These are phyloP conservation scores for Sitobion miscanthi DNA, from an alignment of 1,140 invertebrate species.

Conservation along the genomic window DNA sequence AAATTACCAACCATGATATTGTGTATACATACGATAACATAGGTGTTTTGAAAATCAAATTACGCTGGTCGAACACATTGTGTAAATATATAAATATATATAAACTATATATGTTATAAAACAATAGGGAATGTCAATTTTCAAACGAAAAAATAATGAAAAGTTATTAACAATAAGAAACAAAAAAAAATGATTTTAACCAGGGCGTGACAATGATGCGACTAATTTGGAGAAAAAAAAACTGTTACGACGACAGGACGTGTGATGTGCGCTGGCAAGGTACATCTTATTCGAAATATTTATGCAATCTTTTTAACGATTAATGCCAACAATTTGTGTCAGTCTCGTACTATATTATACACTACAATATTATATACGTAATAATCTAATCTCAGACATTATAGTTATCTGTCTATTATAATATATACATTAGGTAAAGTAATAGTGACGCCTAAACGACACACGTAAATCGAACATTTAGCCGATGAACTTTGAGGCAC, in stretches of 20 bases:
- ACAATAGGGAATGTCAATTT: constrained; percentile 32
- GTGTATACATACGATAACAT: background rate
- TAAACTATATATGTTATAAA: background rate
- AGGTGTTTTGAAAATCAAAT: background rate
- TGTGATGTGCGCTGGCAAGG: background rate
- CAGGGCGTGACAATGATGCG: constrained; percentile 39
- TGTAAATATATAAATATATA: background rate
- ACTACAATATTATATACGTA: background rate
- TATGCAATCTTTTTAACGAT: background rate
- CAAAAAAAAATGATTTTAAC: constrained; percentile 22
- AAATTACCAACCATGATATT: background rate
- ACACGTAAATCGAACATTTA: background rate
- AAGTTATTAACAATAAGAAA: background rate
- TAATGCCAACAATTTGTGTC: background rate
- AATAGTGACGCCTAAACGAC: background rate
- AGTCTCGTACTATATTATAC: background rate
- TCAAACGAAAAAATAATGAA: background rate
- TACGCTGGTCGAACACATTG: background rate
- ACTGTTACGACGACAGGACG: background rate
- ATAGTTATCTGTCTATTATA: background rate
- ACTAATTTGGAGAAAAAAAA: constrained; percentile 13
- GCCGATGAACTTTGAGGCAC: background rate
- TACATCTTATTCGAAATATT: background rate
- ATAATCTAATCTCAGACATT: background rate
- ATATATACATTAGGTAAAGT: background rate